Percentiles rank a stretch among this genome's conserved stretches.
These are phyloP conservation scores for Typhlichthys eigenmanni DNA, from an alignment of 2,797 vertebrate species.

Conservation along the genomic window DNA sequence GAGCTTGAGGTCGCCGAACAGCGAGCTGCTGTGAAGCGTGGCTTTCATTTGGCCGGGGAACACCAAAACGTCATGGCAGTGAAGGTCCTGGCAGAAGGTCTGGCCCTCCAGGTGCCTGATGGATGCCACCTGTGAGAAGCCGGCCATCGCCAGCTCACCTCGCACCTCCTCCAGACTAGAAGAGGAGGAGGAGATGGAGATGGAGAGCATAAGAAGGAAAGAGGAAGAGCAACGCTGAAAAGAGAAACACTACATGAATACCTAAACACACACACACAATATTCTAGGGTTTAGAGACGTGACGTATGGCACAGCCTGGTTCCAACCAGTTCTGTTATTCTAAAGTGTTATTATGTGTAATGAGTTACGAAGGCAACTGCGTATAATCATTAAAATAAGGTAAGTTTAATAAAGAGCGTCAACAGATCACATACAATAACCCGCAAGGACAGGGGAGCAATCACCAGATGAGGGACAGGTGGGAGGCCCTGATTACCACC, in stretches of 20 bases:
- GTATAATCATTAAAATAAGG: too few relatives aligned
- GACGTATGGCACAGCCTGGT: too few relatives aligned
- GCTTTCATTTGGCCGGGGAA: slow-evolving; percentile 82
- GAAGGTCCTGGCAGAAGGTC: slow-evolving; percentile 82
- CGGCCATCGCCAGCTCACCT: slow-evolving; percentile 69
- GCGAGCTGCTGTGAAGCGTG: slow-evolving; percentile 74
- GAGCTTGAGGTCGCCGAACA: slow-evolving; percentile 81
- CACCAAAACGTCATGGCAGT: slow-evolving; percentile 83
- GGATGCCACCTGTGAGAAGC: slow-evolving; percentile 79
- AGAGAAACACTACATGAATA: slow-evolving; percentile 15
- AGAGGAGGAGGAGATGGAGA: slow-evolving; percentile 1
- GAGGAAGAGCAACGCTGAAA: slow-evolving; percentile 23
- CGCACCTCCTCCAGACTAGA: slow-evolving; percentile 82
- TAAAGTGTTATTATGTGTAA: too few relatives aligned
- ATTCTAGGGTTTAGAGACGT: too few relatives aligned
- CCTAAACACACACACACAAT: slow-evolving; percentile 10
- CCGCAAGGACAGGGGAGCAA: too few relatives aligned
- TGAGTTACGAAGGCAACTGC: too few relatives aligned
- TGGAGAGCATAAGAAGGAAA: slow-evolving; percentile 15
- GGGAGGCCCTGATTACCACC: too few relatives aligned
- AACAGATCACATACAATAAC: too few relatives aligned
- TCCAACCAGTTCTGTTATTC: too few relatives aligned
- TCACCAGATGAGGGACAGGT: too few relatives aligned
- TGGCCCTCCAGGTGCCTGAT: slow-evolving; percentile 69
- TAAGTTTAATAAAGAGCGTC: too few relatives aligned